phyloP scores from a whole-genome alignment of 2,113 vertebrate genomes.

The Aleadryas rufinucha region DNA sequence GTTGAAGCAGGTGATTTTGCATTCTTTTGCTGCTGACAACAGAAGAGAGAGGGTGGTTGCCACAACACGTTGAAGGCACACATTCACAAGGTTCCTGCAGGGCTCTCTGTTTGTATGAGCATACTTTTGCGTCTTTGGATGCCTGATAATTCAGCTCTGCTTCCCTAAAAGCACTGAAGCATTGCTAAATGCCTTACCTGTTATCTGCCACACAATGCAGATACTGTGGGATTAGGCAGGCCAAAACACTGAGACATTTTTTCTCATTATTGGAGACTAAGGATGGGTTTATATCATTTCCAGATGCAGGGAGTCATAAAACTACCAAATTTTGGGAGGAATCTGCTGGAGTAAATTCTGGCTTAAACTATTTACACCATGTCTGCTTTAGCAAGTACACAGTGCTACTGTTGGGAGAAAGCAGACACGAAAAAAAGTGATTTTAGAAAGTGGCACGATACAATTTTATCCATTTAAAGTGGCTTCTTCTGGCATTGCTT shows the following conservation, averaged over 20 bases:
- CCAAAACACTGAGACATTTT: background rate
- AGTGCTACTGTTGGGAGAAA: background rate
- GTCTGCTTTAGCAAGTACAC: background rate
- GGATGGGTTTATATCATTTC: background rate
- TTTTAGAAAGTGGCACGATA: background rate
- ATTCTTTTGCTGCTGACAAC: background rate
- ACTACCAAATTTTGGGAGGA: background rate
- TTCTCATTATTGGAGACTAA: background rate
- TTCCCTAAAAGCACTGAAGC: background rate
- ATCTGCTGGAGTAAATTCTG: background rate
- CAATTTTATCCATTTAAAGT: background rate
- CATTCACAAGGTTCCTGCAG: background rate
- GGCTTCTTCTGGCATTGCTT: background rate
- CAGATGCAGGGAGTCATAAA: background rate
- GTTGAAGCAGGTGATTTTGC: background rate
- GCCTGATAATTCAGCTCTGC: background rate
- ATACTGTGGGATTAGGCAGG: background rate
- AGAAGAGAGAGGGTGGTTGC: background rate
- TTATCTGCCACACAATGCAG: background rate
- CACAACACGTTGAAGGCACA: background rate
- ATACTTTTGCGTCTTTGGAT: background rate
- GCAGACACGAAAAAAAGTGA: rapidly evolving
- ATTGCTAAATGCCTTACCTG: background rate
- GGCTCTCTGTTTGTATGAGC: background rate
- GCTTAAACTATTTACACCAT: background rate